Evolutionary conservation across 2,113 vertebrate species (phyloP), one percentile per base, ranked within the genome.

Genomic region (Lucifuga dentata): DNA sequence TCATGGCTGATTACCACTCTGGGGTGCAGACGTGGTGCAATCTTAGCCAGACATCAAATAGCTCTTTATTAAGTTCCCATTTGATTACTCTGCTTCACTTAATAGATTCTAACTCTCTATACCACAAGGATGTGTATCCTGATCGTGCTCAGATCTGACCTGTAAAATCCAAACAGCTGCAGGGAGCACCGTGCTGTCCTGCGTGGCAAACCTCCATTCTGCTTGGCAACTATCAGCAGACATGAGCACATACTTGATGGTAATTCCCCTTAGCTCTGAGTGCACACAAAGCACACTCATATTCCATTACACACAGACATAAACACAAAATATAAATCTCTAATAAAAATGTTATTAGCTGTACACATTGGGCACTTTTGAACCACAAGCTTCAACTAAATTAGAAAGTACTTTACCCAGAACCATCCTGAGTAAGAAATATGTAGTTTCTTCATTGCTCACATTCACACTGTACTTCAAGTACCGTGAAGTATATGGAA

Each of bases 41-140:
- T 80, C 84, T 81, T 76, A 72, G 76, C 68, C 76, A 80, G 83
- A 86, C 68, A 61, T 74, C 66, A 72, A 80, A 75, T 63, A 60
- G 68, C 68, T 76, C 61, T 73, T 86, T 78, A 84, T 80, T 64
- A 73, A 77, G 48, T 71, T 78, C 79, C 61, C 73, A 59, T 84
- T 75, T 86, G 68, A 85, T 86, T 84, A 69, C 69, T 59, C 53
- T 52, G 67, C 67, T 65, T 55, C 6, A 21, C 13, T 33, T 69
- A 64, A 70, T 58, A 49, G 17, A 20, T 61, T 53, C 48, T 68
- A 11, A 50, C 60, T 78, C 59, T 57, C 60, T 13, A 3, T 38
- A 43, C 39, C 17, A 52, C 46, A 26, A 56, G 56, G 68, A 21
- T 20, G 44, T 5, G 53, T 11, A 60, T 50, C 11, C 64, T 17